Conservation (phyloP, 2,888 invertebrate species). For the Eupelmus urozonus region DNA sequence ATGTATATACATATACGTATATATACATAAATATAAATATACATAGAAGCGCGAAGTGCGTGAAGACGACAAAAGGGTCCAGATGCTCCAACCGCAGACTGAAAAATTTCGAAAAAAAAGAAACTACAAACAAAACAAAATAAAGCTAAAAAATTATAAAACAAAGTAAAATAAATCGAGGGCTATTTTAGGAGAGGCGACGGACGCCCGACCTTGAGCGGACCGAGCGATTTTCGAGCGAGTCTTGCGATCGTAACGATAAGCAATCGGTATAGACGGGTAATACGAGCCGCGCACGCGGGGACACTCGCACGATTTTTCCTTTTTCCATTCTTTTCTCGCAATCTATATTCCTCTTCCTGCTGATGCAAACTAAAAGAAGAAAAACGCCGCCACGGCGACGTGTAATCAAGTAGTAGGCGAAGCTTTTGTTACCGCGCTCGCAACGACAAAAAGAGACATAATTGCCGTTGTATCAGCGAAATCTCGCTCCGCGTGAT, state of each 20-base stretch:
- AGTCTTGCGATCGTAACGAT: neutral
- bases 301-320: too few relatives aligned
- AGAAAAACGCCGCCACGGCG: neutral
- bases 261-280: constrained; percentile 43
- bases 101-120: constrained; percentile 45
- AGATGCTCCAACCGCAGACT: constrained; percentile 54
- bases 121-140: neutral
- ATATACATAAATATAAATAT: constrained; percentile 2
- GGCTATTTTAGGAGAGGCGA: too few relatives aligned
- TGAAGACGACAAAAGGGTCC: constrained; percentile 46
- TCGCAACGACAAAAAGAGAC: too few relatives aligned
- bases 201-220: constrained; percentile 44
- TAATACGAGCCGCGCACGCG: constrained; percentile 14
- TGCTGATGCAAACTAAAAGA: constrained; percentile 5
- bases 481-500: too few relatives aligned
- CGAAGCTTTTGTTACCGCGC: constrained; percentile 7
- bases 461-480: too few relatives aligned
- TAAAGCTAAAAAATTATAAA: neutral
- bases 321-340: too few relatives aligned
- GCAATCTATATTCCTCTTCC: constrained; percentile 21
- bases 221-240: constrained; percentile 28
- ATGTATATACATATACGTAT: constrained; percentile 2
- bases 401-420: neutral
- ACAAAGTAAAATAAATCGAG: constrained; percentile 10
- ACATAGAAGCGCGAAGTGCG: constrained; percentile 32